Evolutionary conservation across 2,797 vertebrate genomes (phyloP), one percentile per base, ranked within the genome.

Genomic region (Paedocypris micromegethes): DNA sequence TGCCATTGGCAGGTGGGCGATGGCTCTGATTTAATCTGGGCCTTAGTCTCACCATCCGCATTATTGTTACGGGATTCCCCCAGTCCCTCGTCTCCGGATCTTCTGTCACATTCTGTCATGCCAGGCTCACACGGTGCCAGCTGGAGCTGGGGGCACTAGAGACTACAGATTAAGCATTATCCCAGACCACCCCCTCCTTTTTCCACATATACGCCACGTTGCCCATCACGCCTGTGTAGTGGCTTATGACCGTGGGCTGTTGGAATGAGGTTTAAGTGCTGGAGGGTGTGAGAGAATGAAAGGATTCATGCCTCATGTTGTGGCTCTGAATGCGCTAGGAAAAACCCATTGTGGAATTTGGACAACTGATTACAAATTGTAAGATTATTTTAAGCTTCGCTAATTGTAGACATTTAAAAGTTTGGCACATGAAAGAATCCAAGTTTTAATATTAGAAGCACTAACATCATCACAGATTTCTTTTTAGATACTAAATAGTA

Each of bases 51-150:
- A 83, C 85, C 84, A 86, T 85, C 84, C 82, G 77, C 84, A 82
- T 90, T 89, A 90, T 89, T 90, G 88, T 87, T 87, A 78, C 80
- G 85, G 87, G 88, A 90, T 90, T 90, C 88, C 87, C 84, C 73
- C 67, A 80, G 86, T 86, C 87, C 87, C 86, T 61, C 72, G 76
- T 81, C 86, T 84, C 68, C 75, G 75, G 80, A 89, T 90, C 86
- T 79, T 85, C 86, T 89, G 89, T 87, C 87, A 87, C 88, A 88
- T 88, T 88, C 86, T 88, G 86, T 85, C 86, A 85, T 87, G 86
- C 86, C 87, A 87, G 83, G 79, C 84, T 81, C 81, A 80, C 76
- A 71, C 79, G 81, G 80, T 86, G 87, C 86, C 88, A 89, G 87
- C 85, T 87, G 86, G 82, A 81, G 79, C 75, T 9, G 72, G 77